Base-by-base conservation (phyloP, 1,140 invertebrate species). In the Drosophila watanabei region DNA sequence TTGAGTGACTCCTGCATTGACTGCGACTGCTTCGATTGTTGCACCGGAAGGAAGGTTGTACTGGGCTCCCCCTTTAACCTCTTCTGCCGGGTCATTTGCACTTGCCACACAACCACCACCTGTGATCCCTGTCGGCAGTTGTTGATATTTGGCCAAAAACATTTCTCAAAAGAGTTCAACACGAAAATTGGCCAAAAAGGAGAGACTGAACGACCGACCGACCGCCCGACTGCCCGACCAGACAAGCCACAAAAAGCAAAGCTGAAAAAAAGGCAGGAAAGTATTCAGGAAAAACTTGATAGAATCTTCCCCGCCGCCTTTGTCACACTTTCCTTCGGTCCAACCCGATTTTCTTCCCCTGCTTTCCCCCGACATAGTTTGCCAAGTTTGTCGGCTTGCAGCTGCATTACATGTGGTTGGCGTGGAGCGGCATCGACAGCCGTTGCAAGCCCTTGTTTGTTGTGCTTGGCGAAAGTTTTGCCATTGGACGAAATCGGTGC, bases 371-470 rank as follows among this genome's bases (percentile, higher is more conserved):
- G 61, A 66, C 39, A 59, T 28, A 80, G 65, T 82, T 68, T 70
- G 64, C 66, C 80, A 85, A 85, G 77, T 85, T 85, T 85, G 82
- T 68, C 62, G 77, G 73, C 72, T 85, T 77, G 81, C 58, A 66
- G 82, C 78, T 85, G 82, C 82, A 85, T 80, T 85, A 85, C 82
- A 85, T 85, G 82, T 85, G 82, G 82, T 85, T 49, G 65, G 62
- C 54, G 39, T 52, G 73, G 63, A 66, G 49, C 64, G 68, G 68
- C 77, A 85, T 85, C 82, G 82, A 80, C 81, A 84, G 82, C 62
- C 77, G 66, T 72, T 84, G 81, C 76, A 84, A 66, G 75, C 51
- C 65, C 60, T 66, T 77, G 77, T 80, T 79, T 80, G 79, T 80
- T 80, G 48, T 70, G 65, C 64, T 83, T 84, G 81, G 62, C 41